phyloP scores from a whole-genome alignment of 2,888 invertebrate species.

The Teleogryllus oceanicus region DNA sequence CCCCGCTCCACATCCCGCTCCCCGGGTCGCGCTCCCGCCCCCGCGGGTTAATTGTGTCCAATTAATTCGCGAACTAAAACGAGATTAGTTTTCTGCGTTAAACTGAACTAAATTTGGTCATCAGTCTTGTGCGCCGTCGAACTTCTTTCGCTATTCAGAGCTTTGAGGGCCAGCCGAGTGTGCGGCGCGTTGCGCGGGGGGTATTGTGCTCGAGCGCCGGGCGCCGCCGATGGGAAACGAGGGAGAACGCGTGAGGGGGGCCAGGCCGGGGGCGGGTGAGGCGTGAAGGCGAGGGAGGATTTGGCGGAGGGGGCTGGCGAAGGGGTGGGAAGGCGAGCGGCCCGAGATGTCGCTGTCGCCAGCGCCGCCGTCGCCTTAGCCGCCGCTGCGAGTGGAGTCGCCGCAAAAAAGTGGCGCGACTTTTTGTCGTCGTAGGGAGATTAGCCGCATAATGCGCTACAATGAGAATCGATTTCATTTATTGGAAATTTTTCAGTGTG shows the following conservation, averaged over 20 bases:
- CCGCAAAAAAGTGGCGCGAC: conserved; percentile 9
- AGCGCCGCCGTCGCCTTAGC: background rate
- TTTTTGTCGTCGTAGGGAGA: conserved; percentile 10
- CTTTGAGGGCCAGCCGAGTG: background rate
- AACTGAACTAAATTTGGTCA: conserved; percentile 8
- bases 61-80: conserved; percentile 18
- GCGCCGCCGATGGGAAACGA: background rate
- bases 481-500: conserved; percentile 6
- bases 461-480: conserved; percentile 11
- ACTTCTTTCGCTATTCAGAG: conserved; percentile 18
- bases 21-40: background rate
- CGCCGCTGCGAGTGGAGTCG: background rate
- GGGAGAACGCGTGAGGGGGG: background rate
- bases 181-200: background rate
- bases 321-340: background rate
- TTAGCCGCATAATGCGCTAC: conserved; percentile 7
- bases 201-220: background rate
- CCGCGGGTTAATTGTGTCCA: background rate
- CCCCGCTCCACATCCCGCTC: background rate
- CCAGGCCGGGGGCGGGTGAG: background rate
- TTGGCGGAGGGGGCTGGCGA: background rate
- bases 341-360: background rate
- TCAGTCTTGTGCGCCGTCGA: conserved; percentile 18
- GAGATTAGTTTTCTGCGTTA: conserved; percentile 18
- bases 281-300: background rate